Evolutionary conservation across 2,797 vertebrate species (phyloP).

Genomic region (Psittacula derbiana): DNA sequence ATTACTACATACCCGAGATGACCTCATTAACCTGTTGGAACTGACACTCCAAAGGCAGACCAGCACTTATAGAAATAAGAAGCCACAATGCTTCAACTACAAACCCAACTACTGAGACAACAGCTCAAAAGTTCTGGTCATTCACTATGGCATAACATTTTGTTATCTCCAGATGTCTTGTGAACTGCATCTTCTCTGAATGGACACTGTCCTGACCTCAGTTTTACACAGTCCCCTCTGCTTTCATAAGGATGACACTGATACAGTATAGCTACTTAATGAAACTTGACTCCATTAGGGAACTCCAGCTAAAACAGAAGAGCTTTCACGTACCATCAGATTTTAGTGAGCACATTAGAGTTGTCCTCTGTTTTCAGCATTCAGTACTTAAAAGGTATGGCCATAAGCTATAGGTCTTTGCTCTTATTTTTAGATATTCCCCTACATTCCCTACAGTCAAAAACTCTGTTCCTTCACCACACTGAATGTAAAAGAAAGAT

Average conservation of each 20-base stretch:
- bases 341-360: background rate
- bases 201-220: background rate
- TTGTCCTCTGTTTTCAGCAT: background rate
- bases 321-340: background rate
- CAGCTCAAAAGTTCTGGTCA: background rate
- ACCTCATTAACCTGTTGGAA: background rate
- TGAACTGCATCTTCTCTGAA: background rate
- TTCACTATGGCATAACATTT: background rate
- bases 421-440: background rate
- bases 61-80: background rate
- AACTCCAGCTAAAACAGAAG: background rate
- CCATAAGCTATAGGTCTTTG: background rate
- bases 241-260: background rate
- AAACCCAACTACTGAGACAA: background rate
- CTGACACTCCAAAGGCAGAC: background rate
- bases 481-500: background rate
- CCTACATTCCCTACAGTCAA: background rate
- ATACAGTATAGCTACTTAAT: background rate
- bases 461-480: background rate
- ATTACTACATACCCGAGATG: accelerated
- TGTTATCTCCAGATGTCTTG: background rate
- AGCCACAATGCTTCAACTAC: background rate
- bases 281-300: background rate
- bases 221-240: background rate
- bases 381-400: background rate